These are phyloP conservation scores for Stenotaenia linearis DNA, from an alignment of 2,888 invertebrate species.

Conservation along the genomic window DNA sequence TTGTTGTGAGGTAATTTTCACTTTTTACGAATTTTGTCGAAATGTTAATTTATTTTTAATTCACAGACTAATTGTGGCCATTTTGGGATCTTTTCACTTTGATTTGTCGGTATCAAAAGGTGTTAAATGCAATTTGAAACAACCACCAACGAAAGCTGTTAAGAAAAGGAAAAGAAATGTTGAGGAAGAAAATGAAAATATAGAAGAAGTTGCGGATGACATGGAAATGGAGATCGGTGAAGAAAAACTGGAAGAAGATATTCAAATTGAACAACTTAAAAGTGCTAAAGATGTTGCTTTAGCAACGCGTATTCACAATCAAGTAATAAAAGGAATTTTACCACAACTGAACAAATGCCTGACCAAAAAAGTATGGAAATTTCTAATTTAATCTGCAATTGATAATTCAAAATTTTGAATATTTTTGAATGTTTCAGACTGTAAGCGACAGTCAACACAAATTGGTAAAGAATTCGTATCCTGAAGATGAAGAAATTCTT, in stretches of 20 bases:
- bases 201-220: background rate
- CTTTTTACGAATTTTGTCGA: background rate
- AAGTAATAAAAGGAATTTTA: conserved; percentile 64
- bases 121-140: conserved; percentile 16
- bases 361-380: conserved; percentile 48
- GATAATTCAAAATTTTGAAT: too few relatives aligned
- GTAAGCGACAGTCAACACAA: conserved; percentile 60
- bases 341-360: conserved; percentile 73
- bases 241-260: conserved; percentile 36
- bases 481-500: conserved; percentile 69
- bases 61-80: conserved; percentile 50
- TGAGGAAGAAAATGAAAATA: background rate
- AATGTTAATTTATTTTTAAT: conserved; percentile 22
- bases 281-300: background rate
- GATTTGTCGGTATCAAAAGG: conserved; percentile 55
- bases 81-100: conserved; percentile 88
- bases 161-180: background rate
- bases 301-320: conserved; percentile 65
- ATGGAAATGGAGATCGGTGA: conserved; percentile 33
- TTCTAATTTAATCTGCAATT: too few relatives aligned
- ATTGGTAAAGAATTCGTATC: conserved; percentile 38
- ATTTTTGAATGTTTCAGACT: background rate
- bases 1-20: conserved; percentile 56
- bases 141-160: background rate
- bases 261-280: background rate